A percentile compares a stretch with the other conserved stretches of the same genome.
These are phyloP conservation scores for Geophilus truncorum DNA, from an alignment of 2,888 invertebrate species.

Conservation along the genomic window DNA sequence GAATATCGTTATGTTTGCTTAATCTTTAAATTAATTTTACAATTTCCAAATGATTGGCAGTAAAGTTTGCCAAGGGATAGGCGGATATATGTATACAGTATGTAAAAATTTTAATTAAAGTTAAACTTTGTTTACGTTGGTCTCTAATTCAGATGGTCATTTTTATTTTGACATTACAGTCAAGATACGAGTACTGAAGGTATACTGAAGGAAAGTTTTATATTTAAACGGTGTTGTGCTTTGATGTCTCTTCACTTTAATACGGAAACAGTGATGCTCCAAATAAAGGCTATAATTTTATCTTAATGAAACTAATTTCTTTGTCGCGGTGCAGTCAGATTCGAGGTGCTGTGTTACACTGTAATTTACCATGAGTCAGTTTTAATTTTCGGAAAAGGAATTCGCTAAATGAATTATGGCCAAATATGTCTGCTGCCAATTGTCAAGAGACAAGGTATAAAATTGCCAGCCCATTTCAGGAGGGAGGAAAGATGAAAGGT, in stretches of 20 bases:
- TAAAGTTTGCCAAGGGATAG: too few relatives aligned
- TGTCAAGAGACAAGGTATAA: not conserved
- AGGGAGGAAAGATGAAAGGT: not conserved
- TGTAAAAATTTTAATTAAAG: not conserved
- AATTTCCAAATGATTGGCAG: not conserved
- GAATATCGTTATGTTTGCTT: not conserved
- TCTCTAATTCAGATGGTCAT: not conserved
- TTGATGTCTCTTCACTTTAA: not conserved
- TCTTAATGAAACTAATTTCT: not conserved
- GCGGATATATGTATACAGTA: too few relatives aligned
- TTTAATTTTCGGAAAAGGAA: not conserved
- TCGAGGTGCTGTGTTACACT: not conserved
- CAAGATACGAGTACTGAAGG: too few relatives aligned
- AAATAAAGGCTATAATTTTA: not conserved
- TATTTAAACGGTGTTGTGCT: not conserved
- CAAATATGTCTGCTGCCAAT: not conserved
- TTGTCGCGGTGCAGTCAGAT: too few relatives aligned
- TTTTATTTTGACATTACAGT: too few relatives aligned
- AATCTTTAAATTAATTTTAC: too few relatives aligned
- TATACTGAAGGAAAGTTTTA: not conserved
- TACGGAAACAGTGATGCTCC: not conserved
- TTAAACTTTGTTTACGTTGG: not conserved
- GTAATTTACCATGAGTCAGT: not conserved
- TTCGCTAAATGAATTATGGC: not conserved
- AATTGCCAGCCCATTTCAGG: not conserved